These are phyloP conservation scores for Nesidiocoris tenuis DNA, from an alignment of 2,888 invertebrate species.

Conservation along the genomic window DNA sequence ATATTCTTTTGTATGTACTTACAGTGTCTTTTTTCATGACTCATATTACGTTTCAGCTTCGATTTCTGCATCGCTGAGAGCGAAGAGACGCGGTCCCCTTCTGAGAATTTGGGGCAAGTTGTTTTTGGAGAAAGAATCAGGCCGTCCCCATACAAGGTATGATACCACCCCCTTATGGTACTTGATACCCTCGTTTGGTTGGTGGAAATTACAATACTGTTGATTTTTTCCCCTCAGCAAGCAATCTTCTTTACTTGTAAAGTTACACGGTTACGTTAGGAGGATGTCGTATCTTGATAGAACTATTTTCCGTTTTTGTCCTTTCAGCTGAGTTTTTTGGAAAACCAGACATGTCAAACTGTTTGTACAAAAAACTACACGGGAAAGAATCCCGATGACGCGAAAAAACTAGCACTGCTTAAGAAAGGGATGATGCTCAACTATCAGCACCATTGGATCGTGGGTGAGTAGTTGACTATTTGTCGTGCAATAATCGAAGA, in stretches of 20 bases:
- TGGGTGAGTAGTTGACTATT: constrained; percentile 57
- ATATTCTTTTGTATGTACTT: too few relatives aligned
- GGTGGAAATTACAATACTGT: background rate
- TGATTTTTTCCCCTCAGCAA: too few relatives aligned
- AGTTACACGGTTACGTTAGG: too few relatives aligned
- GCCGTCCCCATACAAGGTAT: constrained; percentile 88
- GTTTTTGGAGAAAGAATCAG: constrained; percentile 98
- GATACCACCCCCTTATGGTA: background rate
- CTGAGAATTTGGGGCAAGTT: constrained; percentile 97
- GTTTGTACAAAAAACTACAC: constrained; percentile 70
- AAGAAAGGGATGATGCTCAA: constrained; percentile 91
- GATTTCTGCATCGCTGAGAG: constrained; percentile 75
- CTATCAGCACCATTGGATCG: constrained; percentile 98
- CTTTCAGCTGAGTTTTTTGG: constrained; percentile 69
- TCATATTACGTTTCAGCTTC: constrained; percentile 75
- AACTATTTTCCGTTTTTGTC: background rate
- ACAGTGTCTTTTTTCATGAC: too few relatives aligned
- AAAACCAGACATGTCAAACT: constrained; percentile 60
- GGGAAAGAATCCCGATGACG: constrained; percentile 63
- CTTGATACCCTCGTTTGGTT: background rate
- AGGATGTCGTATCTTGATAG: too few relatives aligned
- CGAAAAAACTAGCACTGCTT: constrained; percentile 73
- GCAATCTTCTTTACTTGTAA: too few relatives aligned
- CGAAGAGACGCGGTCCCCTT: constrained; percentile 70
- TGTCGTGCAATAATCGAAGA: background rate